phyloP scores from a whole-genome alignment of 1,140 invertebrate species.

The Panagrolaimus sp. region DNA sequence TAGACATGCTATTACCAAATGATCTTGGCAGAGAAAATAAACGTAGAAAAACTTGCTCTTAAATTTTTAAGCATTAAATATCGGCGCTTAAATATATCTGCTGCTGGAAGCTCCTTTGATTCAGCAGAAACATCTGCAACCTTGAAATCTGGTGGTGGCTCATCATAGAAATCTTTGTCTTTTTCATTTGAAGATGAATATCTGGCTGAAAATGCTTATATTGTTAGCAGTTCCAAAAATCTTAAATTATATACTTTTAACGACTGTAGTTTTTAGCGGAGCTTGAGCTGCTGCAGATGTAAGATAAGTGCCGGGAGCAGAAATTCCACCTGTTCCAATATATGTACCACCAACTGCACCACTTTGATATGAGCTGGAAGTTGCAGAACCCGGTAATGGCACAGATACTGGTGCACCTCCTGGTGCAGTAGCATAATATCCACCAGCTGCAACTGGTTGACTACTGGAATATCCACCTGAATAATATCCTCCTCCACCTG shows the following conservation, averaged over 20 bases:
- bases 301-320: not conserved
- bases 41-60: not conserved
- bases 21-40: too few species aligned
- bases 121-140: not conserved
- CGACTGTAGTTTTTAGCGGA: not conserved
- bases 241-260: not conserved
- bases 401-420: not conserved
- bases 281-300: not conserved
- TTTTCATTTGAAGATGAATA: not conserved
- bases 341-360: too few species aligned
- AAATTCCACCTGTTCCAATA: not conserved
- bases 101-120: not conserved
- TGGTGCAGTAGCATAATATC: not conserved
- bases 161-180: constrained; percentile 1
- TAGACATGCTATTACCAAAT: too few species aligned
- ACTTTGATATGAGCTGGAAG: too few species aligned
- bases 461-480: not conserved
- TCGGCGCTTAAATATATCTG: not conserved
- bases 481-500: not conserved
- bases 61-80: constrained; percentile 6
- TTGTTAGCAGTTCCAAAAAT: not conserved
- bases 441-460: not conserved
- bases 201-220: not conserved
- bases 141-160: not conserved
- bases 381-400: not conserved